Evolutionary conservation across 2,797 vertebrate species (phyloP).

Genomic region (Otolemur crassicaudatus): DNA sequence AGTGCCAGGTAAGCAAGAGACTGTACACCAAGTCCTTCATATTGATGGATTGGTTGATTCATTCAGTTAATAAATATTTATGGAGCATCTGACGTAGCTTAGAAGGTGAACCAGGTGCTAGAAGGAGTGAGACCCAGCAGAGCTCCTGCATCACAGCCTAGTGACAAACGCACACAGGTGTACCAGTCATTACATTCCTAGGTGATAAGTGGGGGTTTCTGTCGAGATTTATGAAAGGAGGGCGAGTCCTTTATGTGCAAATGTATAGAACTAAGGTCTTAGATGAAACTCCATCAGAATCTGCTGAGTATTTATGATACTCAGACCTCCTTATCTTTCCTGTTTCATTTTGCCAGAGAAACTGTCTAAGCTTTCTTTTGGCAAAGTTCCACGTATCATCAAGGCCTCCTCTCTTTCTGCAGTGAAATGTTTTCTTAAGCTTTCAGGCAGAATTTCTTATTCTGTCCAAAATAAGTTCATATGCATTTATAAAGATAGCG

Average conservation of each 20-base stretch:
- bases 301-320: neutral
- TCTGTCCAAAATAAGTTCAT: neutral
- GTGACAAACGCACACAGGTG: neutral
- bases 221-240: neutral
- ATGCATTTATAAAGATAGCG: neutral
- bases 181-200: neutral
- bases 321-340: neutral
- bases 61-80: neutral
- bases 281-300: neutral
- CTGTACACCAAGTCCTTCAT: neutral
- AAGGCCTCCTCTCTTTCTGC: neutral
- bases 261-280: neutral
- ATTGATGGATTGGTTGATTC: neutral
- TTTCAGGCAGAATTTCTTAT: neutral
- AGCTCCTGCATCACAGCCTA: neutral
- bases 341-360: neutral
- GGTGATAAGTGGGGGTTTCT: neutral
- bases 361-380: neutral
- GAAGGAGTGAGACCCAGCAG: neutral
- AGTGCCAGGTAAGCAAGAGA: neutral
- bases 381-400: neutral
- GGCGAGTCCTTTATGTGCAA: neutral
- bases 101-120: neutral
- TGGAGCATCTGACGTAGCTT: neutral
- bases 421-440: neutral